Percentiles rank a stretch among this genome's conserved stretches.
Evolutionary conservation across 2,888 invertebrate species (phyloP).

Genomic region (Byasa hedistus): DNA sequence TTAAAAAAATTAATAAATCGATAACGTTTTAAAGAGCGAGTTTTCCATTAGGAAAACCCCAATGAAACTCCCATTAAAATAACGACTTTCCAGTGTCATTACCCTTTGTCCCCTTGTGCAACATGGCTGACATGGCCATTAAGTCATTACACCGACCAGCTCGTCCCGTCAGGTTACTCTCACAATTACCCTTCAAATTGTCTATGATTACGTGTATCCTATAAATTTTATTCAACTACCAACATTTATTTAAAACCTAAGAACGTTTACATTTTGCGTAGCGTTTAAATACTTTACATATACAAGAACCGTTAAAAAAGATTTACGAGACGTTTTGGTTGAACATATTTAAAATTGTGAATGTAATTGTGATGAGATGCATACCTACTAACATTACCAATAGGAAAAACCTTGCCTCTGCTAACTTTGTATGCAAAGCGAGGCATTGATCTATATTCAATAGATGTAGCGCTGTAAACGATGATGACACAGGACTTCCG

Average conservation of each 20-base stretch:
- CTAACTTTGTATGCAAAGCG: slow-evolving; percentile 1
- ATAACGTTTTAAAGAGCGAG: neutral
- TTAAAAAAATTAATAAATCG: neutral
- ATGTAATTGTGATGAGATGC: slow-evolving; percentile 34
- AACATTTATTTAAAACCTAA: neutral
- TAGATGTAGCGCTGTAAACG: slow-evolving; percentile 13
- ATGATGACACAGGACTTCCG: slow-evolving; percentile 27
- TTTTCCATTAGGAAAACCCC: slow-evolving; percentile 37
- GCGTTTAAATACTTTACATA: neutral
- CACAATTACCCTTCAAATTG: slow-evolving; percentile 24
- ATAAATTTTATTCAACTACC: neutral
- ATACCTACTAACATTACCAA: neutral
- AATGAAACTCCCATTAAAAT: slow-evolving; percentile 46
- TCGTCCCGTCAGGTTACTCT: slow-evolving; percentile 14
- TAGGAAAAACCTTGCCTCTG: neutral
- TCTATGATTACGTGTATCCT: slow-evolving; percentile 23
- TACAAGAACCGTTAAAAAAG: slow-evolving; percentile 42
- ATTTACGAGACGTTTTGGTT: slow-evolving; percentile 57
- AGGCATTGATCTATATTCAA: slow-evolving; percentile 9
- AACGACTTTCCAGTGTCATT: slow-evolving; percentile 48
- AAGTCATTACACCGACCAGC: slow-evolving; percentile 47
- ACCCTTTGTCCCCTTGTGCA: slow-evolving; percentile 44
- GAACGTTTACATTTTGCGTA: no score
- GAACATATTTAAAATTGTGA: slow-evolving; percentile 41
- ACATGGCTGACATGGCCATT: slow-evolving; percentile 46